Evolutionary conservation across 2,113 vertebrate species (phyloP).

Genomic region (Triplophysa rosa): DNA sequence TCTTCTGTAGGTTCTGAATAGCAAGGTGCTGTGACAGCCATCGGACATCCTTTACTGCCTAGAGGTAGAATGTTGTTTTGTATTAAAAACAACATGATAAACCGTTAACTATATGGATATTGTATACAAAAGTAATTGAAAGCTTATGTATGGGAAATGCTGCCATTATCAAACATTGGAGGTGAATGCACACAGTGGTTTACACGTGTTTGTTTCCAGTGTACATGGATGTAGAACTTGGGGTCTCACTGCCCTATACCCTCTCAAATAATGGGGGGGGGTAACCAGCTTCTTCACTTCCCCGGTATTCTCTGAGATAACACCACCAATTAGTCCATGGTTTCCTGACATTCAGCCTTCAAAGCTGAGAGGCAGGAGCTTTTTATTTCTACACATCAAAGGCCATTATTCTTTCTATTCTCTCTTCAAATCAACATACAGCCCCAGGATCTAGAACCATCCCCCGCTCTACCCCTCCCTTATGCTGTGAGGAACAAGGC

Average conservation of each 20-base stretch:
- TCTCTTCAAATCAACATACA: conserved; percentile 72
- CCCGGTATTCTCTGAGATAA: conserved; percentile 63
- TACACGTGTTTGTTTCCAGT: background rate
- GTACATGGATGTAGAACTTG: background rate
- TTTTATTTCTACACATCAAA: conserved; percentile 72
- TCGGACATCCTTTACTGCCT: no score
- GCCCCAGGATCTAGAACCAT: conserved; percentile 63
- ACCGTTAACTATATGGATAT: no score
- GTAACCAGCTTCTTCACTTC: conserved; percentile 35
- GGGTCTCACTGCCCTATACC: background rate
- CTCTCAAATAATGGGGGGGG: conserved; percentile 15
- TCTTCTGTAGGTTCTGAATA: no score
- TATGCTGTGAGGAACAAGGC: conserved; percentile 53
- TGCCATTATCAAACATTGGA: background rate
- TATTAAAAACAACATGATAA: no score
- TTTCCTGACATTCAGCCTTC: conserved; percentile 71
- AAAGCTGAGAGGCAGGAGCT: conserved; percentile 65
- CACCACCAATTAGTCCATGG: conserved; percentile 66
- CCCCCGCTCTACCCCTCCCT: conserved; percentile 49
- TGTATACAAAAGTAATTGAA: no score
- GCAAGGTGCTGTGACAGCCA: no score
- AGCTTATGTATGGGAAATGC: no score
- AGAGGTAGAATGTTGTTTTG: no score
- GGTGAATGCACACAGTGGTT: background rate
- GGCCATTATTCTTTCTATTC: conserved; percentile 69